Percentiles rank a stretch among this genome's conserved stretches.
Conservation (phyloP, 2,797 vertebrate species). For the Trachops cirrhosus region DNA sequence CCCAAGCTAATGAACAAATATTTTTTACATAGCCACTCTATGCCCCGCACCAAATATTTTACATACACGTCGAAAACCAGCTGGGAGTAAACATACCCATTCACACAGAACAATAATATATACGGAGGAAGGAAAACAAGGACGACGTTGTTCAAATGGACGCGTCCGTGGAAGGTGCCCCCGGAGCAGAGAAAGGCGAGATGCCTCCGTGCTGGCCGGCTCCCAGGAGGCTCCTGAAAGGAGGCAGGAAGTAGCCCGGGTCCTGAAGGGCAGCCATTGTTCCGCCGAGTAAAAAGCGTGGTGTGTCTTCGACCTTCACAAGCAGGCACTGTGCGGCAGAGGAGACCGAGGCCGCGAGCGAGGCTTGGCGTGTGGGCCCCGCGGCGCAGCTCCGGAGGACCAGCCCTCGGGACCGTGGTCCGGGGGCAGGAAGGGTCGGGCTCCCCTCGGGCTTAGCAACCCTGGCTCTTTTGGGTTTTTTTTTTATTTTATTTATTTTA, state of each 20-base stretch:
- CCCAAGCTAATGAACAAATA: background rate
- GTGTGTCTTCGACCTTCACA: background rate
- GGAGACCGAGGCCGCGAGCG: background rate
- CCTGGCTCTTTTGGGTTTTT: background rate
- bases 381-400: background rate
- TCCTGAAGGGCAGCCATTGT: background rate
- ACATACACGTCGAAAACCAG: background rate
- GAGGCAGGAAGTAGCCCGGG: background rate
- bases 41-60: background rate
- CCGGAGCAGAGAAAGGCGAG: background rate
- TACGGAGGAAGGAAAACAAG: background rate
- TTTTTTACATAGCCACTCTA: background rate
- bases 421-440: background rate
- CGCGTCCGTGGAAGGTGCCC: background rate
- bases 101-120: background rate
- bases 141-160: background rate
- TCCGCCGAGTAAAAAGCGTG: background rate
- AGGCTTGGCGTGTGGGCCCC: rapidly evolving
- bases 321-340: rapidly evolving
- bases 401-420: background rate
- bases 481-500: too few species aligned
- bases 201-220: background rate
- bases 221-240: background rate
- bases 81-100: background rate
- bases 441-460: background rate